These are phyloP conservation scores for Euwallacea fornicatus DNA, from an alignment of 1,140 invertebrate genomes.

Conservation along the genomic window DNA sequence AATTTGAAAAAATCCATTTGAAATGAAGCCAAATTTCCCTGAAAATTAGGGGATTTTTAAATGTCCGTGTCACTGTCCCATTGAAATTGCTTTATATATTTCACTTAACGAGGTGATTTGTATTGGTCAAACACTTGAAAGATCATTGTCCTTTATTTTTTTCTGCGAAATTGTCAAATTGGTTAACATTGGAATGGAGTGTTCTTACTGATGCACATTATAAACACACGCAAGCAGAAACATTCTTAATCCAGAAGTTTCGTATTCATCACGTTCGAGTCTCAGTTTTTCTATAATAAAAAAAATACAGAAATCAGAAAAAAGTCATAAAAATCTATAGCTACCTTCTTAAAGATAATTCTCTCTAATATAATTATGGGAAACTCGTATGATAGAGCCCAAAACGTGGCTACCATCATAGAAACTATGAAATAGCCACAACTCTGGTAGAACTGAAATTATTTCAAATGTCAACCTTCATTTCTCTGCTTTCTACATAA, in stretches of 20 bases:
- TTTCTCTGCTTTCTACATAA: no score
- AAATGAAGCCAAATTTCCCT: no score
- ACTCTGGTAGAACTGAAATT: conserved; percentile 19
- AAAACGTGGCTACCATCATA: conserved; percentile 16
- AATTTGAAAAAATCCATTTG: no score
- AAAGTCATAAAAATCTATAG: not conserved
- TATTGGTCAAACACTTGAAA: not conserved
- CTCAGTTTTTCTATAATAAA: not conserved
- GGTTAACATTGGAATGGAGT: no score
- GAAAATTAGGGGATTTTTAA: no score
- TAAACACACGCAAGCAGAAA: no score
- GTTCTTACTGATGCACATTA: no score
- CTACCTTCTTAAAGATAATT: conserved; percentile 12
- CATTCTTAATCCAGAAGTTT: no score
- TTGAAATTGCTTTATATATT: not conserved
- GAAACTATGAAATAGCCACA: conserved; percentile 20
- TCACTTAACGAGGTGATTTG: not conserved
- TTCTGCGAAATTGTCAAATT: no score
- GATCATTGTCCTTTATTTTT: no score
- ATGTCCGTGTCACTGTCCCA: not conserved
- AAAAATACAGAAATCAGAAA: not conserved
- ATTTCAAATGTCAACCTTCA: not conserved
- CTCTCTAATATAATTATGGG: conserved; percentile 20
- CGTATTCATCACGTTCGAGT: not conserved
- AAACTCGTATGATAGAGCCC: conserved; percentile 15